These are phyloP conservation scores for Sus scrofa DNA, from an alignment of 2,113 vertebrate genomes.

Conservation along the genomic window DNA sequence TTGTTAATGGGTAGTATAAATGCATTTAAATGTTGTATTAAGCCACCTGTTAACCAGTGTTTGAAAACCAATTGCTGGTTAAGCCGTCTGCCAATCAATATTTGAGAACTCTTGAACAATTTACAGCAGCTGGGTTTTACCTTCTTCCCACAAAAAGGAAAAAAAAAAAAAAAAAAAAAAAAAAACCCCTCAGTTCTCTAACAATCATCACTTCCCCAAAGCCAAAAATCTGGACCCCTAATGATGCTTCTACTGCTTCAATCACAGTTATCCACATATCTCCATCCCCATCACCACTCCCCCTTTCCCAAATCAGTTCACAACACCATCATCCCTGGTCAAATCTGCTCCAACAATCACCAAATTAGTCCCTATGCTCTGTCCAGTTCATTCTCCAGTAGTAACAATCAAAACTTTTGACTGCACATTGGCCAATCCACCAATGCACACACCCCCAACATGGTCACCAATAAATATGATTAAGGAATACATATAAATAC, in stretches of 20 bases:
- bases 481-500: slow-evolving; percentile 20
- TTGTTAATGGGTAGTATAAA: slow-evolving; percentile 32
- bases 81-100: slow-evolving; percentile 44
- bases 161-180: too few relatives aligned
- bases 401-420: slow-evolving; percentile 40
- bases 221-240: background rate
- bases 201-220: slow-evolving; percentile 44
- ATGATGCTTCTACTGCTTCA: background rate
- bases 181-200: slow-evolving; percentile 37
- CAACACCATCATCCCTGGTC: background rate
- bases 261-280: background rate
- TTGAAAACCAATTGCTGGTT: slow-evolving; percentile 65
- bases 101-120: slow-evolving; percentile 47
- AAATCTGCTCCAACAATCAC: slow-evolving; percentile 1
- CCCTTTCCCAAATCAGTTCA: background rate
- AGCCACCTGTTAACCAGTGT: slow-evolving; percentile 18
- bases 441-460: background rate
- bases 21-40: slow-evolving; percentile 43
- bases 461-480: background rate
- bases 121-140: slow-evolving; percentile 38
- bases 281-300: background rate
- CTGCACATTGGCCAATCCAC: background rate
- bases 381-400: background rate
- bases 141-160: slow-evolving; percentile 50
- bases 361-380: background rate